Conservation (phyloP, 2,888 invertebrate species). For the Chymomyza fuscimana region DNA sequence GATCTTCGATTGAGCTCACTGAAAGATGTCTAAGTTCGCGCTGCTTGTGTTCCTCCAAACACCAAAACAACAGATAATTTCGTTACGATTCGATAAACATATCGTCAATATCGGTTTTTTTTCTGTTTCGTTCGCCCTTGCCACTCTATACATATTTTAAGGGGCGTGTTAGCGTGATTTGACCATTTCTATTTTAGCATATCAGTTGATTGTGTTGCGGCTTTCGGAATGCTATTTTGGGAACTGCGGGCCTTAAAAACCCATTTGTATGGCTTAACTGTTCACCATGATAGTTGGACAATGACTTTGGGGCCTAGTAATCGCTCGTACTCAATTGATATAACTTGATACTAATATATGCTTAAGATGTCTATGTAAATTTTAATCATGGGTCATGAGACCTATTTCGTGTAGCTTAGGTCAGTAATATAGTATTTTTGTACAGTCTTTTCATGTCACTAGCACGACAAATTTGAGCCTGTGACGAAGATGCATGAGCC, state of each 20-base stretch:
- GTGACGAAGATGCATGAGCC: slow-evolving; percentile 45
- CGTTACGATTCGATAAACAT: no score
- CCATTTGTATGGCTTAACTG: slow-evolving; percentile 47
- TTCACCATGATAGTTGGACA: not conserved
- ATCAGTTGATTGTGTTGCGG: slow-evolving; percentile 45
- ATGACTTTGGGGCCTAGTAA: slow-evolving; percentile 2
- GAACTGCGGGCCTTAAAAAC: slow-evolving; percentile 47
- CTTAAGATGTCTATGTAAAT: slow-evolving; percentile 4
- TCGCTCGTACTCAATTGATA: not conserved
- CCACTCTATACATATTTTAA: not conserved
- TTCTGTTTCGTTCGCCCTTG: no score
- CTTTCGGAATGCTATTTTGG: slow-evolving; percentile 1
- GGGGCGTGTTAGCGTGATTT: slow-evolving; percentile 21
- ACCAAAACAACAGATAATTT: no score
- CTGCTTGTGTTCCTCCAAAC: no score
- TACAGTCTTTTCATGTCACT: not conserved
- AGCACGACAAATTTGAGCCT: slow-evolving; percentile 5
- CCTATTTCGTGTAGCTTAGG: slow-evolving; percentile 29
- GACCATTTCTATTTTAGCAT: slow-evolving; percentile 53
- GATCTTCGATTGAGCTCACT: no score
- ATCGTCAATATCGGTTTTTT: no score
- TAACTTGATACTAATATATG: slow-evolving; percentile 2
- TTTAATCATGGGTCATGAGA: slow-evolving; percentile 2
- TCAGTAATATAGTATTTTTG: slow-evolving; percentile 36
- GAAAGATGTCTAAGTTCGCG: no score